These are phyloP conservation scores for Sebastolobus alascanus DNA, from an alignment of 2,797 vertebrate genomes.

Conservation along the genomic window DNA sequence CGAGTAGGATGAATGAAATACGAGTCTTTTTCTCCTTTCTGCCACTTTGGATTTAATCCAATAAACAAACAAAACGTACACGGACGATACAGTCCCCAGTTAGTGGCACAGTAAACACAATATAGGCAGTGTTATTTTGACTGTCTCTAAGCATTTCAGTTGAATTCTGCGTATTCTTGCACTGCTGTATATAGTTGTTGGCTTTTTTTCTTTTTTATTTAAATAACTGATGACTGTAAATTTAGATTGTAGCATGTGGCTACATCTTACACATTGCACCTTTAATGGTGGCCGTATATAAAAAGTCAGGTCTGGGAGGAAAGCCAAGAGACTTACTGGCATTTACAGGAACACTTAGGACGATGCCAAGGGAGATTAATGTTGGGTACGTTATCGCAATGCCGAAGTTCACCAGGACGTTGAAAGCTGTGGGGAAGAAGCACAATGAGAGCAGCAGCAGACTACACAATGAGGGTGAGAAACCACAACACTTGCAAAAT, in stretches of 20 bases:
- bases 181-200: too few relatives aligned
- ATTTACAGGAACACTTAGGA: conserved; percentile 96
- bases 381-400: conserved; percentile 97
- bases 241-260: too few relatives aligned
- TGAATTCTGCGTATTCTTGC: too few relatives aligned
- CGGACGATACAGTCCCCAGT: rapidly evolving
- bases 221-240: too few relatives aligned
- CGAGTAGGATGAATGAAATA: neutral
- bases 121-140: too few relatives aligned
- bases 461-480: neutral
- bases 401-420: conserved; percentile 96
- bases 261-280: neutral
- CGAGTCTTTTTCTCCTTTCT: rapidly evolving
- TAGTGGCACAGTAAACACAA: too few relatives aligned
- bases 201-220: too few relatives aligned
- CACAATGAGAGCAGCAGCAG: conserved; percentile 37
- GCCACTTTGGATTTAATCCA: neutral
- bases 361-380: conserved; percentile 95
- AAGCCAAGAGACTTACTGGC: conserved; percentile 87
- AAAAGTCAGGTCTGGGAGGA: conserved; percentile 9
- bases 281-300: neutral
- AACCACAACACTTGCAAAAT: neutral
- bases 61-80: too few relatives aligned
- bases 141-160: too few relatives aligned
- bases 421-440: conserved; percentile 90